These are phyloP conservation scores for Ammodytes marinus DNA, from an alignment of 2,113 vertebrate genomes.

Conservation along the genomic window DNA sequence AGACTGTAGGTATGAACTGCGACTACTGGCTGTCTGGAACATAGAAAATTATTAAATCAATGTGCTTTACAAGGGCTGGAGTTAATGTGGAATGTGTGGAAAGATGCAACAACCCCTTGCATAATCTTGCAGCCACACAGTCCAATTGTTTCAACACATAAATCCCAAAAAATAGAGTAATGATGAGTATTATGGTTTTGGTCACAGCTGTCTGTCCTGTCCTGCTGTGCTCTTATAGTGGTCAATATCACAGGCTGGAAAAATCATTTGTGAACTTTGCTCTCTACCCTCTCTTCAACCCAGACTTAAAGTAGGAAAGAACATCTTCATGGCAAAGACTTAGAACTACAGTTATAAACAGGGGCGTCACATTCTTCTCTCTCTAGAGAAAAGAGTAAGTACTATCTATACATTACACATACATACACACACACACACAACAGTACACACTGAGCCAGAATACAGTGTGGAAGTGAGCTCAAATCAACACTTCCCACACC, in stretches of 20 bases:
- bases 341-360: slow-evolving; percentile 4
- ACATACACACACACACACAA: slow-evolving; percentile 17
- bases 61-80: neutral
- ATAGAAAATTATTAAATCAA: neutral
- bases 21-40: neutral
- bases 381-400: neutral
- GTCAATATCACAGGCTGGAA: neutral
- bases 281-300: slow-evolving; percentile 5
- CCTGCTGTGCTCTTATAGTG: slow-evolving; percentile 4
- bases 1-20: neutral
- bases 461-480: slow-evolving; percentile 30
- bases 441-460: slow-evolving; percentile 4
- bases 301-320: neutral
- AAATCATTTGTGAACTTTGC: neutral
- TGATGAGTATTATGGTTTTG: slow-evolving; percentile 15
- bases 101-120: neutral
- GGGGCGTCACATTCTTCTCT: slow-evolving; percentile 19
- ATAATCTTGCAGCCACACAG: neutral
- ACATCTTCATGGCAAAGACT: neutral
- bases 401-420: slow-evolving; percentile 9
- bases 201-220: slow-evolving; percentile 21
- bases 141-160: neutral
- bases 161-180: neutral
- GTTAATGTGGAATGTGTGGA: neutral
- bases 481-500: slow-evolving; percentile 47